Conservation (phyloP, 1,140 invertebrate genomes). For the Calliphora vicina region DNA sequence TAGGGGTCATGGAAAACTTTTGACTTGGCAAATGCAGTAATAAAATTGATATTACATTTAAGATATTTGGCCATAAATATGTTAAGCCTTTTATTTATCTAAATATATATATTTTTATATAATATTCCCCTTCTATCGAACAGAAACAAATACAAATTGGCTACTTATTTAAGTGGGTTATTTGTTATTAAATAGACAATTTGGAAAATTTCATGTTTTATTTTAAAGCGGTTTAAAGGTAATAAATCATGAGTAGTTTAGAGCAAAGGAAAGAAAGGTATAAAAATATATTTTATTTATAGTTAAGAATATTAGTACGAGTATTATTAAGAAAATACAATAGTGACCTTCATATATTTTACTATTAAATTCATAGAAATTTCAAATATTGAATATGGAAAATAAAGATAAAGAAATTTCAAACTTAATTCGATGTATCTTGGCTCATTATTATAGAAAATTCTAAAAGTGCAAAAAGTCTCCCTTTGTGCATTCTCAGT, state of each 20-base stretch:
- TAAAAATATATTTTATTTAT: no score
- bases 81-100: constrained; percentile 34
- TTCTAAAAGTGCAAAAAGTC: no score
- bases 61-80: constrained; percentile 22
- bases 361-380: no score
- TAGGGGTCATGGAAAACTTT: not conserved
- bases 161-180: not conserved
- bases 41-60: constrained; percentile 9
- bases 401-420: no score
- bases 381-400: no score
- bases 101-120: not conserved
- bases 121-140: not conserved
- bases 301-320: no score
- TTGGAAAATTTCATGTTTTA: not conserved
- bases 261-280: no score
- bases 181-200: not conserved
- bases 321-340: no score
- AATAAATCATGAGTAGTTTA: not conserved
- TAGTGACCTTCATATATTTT: no score
- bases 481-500: no score
- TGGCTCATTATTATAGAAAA: no score
- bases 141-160: not conserved
- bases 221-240: not conserved
- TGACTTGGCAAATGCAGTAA: not conserved
- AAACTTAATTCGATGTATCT: no score